Percentiles rank a stretch among this genome's conserved stretches.
Conservation (phyloP, 1,140 invertebrate species). For the Tribolium madens region DNA sequence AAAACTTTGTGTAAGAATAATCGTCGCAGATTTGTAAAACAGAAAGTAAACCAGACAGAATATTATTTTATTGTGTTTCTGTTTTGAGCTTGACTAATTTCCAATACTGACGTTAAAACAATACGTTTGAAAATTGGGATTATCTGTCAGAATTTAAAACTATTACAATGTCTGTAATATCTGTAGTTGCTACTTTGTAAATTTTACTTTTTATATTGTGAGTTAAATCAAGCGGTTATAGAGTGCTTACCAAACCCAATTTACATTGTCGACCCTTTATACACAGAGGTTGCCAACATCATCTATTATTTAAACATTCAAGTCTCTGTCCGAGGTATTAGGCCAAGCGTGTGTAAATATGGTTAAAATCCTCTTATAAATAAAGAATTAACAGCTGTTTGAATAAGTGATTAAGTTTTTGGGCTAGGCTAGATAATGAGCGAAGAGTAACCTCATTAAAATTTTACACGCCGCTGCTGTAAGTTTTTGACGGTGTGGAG, state of each 20-base stretch:
- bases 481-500: slow-evolving; percentile 10
- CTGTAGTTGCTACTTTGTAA: neutral
- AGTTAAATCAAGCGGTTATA: neutral
- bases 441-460: neutral
- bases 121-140: neutral
- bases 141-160: neutral
- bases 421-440: slow-evolving; percentile 29
- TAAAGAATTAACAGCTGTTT: slow-evolving; percentile 27
- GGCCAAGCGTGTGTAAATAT: slow-evolving; percentile 29
- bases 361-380: slow-evolving; percentile 32
- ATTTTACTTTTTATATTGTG: neutral
- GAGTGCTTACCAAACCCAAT: neutral
- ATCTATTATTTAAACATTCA: slow-evolving; percentile 22
- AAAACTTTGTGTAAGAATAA: neutral
- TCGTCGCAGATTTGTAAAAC: neutral
- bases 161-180: neutral
- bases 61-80: neutral
- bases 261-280: slow-evolving; percentile 1
- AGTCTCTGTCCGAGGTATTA: slow-evolving; percentile 25
- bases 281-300: neutral
- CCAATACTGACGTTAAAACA: too few relatives aligned
- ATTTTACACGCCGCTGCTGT: neutral
- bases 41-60: neutral
- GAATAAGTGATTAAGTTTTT: slow-evolving; percentile 30
- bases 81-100: too few relatives aligned